Base-by-base conservation (phyloP, 1,140 invertebrate species). In the Dolichoris vasculosae region DNA sequence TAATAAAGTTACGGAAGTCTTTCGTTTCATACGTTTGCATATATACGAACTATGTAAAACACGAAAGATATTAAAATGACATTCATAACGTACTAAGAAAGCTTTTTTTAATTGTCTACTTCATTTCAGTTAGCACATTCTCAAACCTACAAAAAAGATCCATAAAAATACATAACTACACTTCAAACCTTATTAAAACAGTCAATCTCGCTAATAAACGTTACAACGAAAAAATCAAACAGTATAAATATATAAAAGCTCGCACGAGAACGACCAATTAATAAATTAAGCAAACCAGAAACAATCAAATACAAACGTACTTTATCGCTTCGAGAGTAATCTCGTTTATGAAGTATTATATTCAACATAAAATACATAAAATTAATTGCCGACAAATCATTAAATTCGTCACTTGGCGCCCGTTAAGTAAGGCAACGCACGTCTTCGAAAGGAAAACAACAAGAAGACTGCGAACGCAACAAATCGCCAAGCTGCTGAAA, bases 41-140 rank as follows among this genome's bases (percentile, higher is more conserved):
- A 9, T 0, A 43, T 9, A 35, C 20, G 46, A 63, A 9, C 1
- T 64, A 67, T 55, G 83, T 79, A 55, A 71, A 84, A 84, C 83
- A 79, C 32, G 69, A 82, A 59, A 59, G 76, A 69, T n/a, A 71
- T 84, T 84, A 79, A 84, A 67, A 71, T 35, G 82, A 78, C 83
- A 69, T 84, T 84, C 63, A 79, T 84, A 63, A 48, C n/a, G 71
- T 32, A 71, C 32, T 71, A 79, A 84, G 83, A 40, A 75, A 75
- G 30, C 59, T 81, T 85, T 81, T 80, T 85, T 82, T 81, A 76
- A 85, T 76, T 85, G 78, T 76, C 84, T 76, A 73, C 38, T 85
- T 67, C 48, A 76, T 85, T 75, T 38, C 78, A 82, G 78, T 85
- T 85, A 81, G 64, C 84, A 81, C 84, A 38, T 81, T 76, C 69